Base-by-base conservation (phyloP, 2,888 invertebrate species). In the Diplazon laetatorius region DNA sequence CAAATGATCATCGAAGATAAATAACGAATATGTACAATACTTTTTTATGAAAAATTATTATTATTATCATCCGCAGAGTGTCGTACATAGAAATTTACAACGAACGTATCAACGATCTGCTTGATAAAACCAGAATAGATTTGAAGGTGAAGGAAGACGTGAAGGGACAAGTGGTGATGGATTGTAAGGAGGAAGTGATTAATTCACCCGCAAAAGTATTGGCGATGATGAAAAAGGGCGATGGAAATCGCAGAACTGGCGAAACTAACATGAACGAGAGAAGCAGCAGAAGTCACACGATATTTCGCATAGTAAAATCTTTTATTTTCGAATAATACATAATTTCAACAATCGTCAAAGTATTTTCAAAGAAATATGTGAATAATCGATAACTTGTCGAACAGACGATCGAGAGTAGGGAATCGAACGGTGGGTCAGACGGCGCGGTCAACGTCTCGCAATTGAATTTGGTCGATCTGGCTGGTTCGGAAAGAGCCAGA, bases 71-170 rank as follows among this genome's bases (percentile, higher is more conserved):
- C 68, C 71, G 16, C 88, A 95, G 97, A 86, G 95, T 96, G 30
- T 96, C 96, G 0, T 97, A 96, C 87, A 93, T 97, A 80, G 97
- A 98, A 91, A 96, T 98, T 57, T 97, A 98, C 88, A 97, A 97
- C 91, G 97, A 98, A 88, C 95, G 94, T 80, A 92, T 98, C 0
- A 94, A 93, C 76, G 97, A 98, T 89, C 92, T 98, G 6, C 91
- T 98, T 0, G 92, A 94, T n/a, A 91, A 93, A 10, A 92, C 92
- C 9, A 93, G 93, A 63, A 91, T 91, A 2, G 94, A 94, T 82
- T 87, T 96, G 0, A 95, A 94, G 89, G 92, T 96, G 16, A 92
- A 93, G 37, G 95, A 95, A 83, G 93, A 93, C 16, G 18, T 37
- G 9, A 80, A 91, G 44, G 95, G 95, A 0, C 91, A 92, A 71